These are phyloP conservation scores for Patiria miniata DNA, from an alignment of 35 echinoderm and acorn worm genomes.

Conservation along the genomic window DNA sequence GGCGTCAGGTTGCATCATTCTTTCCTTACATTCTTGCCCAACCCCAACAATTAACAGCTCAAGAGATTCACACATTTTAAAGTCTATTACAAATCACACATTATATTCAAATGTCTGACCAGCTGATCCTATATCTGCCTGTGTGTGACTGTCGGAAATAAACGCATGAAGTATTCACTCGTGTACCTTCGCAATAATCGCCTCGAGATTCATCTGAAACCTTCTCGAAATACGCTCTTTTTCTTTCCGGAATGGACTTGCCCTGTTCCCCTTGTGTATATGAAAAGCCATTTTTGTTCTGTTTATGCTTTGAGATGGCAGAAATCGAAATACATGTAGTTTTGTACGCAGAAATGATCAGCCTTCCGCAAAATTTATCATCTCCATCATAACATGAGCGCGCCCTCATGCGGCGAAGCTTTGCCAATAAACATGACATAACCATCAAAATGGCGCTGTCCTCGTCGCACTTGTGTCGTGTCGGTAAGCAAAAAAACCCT, in stretches of 20 bases:
- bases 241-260: not conserved
- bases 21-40: no score
- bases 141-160: no score
- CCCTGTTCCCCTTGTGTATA: not conserved
- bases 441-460: not conserved
- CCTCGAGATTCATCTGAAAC: constrained; percentile 5
- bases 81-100: no score
- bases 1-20: no score
- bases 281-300: not conserved
- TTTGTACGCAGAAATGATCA: no score
- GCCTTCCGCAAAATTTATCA: no score
- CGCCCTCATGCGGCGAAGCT: not conserved
- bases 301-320: not conserved
- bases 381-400: not conserved
- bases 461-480: not conserved
- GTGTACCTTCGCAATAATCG: constrained; percentile 14
- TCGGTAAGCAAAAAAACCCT: not conserved
- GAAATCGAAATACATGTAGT: no score
- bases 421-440: not conserved
- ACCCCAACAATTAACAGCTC: no score
- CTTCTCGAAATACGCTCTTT: constrained; percentile 11
- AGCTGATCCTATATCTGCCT: no score
- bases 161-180: no score
- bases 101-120: no score
- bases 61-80: no score